Conservation (phyloP, 2,113 vertebrate species). For the Bubo scandiacus region DNA sequence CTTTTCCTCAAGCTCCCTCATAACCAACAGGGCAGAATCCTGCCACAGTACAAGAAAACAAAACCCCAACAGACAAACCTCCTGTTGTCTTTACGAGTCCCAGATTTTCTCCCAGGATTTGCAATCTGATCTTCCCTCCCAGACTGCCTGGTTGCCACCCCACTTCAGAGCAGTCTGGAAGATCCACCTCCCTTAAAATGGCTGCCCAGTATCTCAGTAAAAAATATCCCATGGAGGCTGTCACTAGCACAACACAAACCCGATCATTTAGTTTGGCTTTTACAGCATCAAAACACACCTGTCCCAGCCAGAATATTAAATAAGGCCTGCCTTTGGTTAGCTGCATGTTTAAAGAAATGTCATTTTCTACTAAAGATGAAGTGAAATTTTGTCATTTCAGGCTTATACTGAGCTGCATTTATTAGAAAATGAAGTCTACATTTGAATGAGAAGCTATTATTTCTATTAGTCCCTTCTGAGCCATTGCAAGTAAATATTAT, state of each 20-base stretch:
- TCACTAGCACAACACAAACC: neutral
- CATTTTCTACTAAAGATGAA: neutral
- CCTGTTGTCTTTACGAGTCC: rapidly evolving
- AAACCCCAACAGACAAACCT: neutral
- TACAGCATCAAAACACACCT: neutral
- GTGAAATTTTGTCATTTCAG: slow-evolving; percentile 25
- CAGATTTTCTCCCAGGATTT: neutral
- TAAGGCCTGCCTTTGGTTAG: neutral
- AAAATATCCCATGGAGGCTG: neutral
- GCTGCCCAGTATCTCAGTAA: neutral
- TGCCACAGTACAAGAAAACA: neutral
- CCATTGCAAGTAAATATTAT: slow-evolving; percentile 45
- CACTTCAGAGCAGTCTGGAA: neutral
- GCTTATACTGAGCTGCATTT: neutral
- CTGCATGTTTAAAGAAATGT: neutral
- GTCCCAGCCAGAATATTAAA: neutral
- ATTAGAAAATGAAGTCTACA: slow-evolving; percentile 43
- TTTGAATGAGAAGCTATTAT: slow-evolving; percentile 50
- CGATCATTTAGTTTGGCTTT: neutral
- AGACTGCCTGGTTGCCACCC: neutral
- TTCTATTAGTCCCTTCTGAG: slow-evolving; percentile 51
- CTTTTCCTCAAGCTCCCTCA: neutral
- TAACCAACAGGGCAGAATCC: neutral
- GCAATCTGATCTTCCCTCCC: neutral
- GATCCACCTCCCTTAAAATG: rapidly evolving